Evolutionary conservation across 2,888 invertebrate species (phyloP).

Genomic region (Cordilura impudica): DNA sequence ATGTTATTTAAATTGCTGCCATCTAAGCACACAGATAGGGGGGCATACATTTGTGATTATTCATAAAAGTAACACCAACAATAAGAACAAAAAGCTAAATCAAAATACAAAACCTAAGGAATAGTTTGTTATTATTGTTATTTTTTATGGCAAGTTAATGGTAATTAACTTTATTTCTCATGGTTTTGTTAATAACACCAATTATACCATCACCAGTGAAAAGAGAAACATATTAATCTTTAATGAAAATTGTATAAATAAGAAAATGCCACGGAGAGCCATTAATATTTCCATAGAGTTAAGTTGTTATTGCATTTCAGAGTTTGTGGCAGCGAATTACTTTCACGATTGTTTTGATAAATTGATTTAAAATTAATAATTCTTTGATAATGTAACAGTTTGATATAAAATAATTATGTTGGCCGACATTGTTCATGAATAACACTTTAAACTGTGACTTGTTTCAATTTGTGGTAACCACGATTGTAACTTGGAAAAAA

Average conservation of each 20-base stretch:
- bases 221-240: neutral
- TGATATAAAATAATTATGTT: too few species aligned
- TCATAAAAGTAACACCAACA: neutral
- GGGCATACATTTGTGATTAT: neutral
- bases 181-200: neutral
- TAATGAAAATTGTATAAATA: neutral
- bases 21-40: neutral
- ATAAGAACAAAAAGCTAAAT: neutral
- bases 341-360: too few species aligned
- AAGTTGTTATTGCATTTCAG: too few species aligned
- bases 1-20: neutral
- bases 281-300: too few species aligned
- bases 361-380: too few species aligned
- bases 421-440: too few species aligned
- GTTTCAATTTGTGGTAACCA: too few species aligned
- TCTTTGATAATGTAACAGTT: too few species aligned
- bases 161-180: neutral
- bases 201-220: neutral
- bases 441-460: too few species aligned
- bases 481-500: too few species aligned
- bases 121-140: neutral
- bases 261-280: neutral
- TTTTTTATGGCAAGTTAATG: slow-evolving; percentile 1
- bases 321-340: too few species aligned
- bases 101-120: neutral